Percentiles rank a stretch among this genome's conserved stretches.
Conservation (phyloP, 2,888 invertebrate genomes). For the Drosophila ezoana region DNA sequence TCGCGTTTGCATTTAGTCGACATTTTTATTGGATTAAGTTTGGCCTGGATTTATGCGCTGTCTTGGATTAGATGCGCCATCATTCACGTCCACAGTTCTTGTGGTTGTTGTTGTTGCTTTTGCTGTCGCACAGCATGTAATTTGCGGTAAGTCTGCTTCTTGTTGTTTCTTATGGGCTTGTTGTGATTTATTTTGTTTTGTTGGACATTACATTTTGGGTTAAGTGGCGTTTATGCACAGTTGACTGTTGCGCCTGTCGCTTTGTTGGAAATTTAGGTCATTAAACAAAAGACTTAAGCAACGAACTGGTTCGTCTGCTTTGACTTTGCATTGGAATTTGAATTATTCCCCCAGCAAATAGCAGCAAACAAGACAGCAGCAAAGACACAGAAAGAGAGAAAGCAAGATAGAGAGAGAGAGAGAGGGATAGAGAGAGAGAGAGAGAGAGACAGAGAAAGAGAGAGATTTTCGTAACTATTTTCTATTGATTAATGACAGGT, state of each 20-base stretch:
- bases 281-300: constrained; percentile 72
- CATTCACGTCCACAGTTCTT: constrained; percentile 49
- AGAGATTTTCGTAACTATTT: constrained; percentile 54
- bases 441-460: constrained; percentile 5
- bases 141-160: constrained; percentile 61
- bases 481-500: constrained; percentile 69
- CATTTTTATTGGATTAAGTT: constrained; percentile 77
- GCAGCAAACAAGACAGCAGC: constrained; percentile 16
- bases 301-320: constrained; percentile 63
- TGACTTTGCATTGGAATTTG: constrained; percentile 59
- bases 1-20: constrained; percentile 75
- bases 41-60: constrained; percentile 68
- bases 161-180: constrained; percentile 38
- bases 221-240: constrained; percentile 68
- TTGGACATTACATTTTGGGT: constrained; percentile 67
- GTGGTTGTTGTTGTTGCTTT: constrained; percentile 22
- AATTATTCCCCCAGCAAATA: constrained; percentile 50
- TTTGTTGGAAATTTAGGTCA: constrained; percentile 54
- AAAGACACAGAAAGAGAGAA: neutral
- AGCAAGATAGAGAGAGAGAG: constrained; percentile 6
- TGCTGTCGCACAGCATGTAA: constrained; percentile 65
- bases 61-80: constrained; percentile 66
- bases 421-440: constrained; percentile 10
- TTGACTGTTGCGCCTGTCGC: constrained; percentile 54
- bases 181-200: constrained; percentile 69